Percentiles rank a stretch among this genome's conserved stretches.
phyloP scores from a whole-genome alignment of 2,888 invertebrate species.

The Spodoptera picta region DNA sequence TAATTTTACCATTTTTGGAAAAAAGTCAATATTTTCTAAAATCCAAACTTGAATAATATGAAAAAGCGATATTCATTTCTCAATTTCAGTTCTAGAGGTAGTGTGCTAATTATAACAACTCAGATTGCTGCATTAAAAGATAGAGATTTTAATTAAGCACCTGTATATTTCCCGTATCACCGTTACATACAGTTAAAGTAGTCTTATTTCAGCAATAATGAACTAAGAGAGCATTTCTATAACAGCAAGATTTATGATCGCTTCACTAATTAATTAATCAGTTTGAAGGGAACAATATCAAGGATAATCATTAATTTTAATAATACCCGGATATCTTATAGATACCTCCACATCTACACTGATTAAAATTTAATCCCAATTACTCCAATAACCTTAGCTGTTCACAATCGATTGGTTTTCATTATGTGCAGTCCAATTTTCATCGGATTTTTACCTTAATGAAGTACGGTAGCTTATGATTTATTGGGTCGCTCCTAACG shows the following conservation, averaged over 20 bases:
- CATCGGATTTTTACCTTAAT: constrained; percentile 55
- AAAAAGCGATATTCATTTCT: too few species aligned
- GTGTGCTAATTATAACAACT: too few species aligned
- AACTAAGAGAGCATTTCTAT: too few species aligned
- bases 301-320: constrained; percentile 47
- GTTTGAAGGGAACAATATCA: constrained; percentile 19
- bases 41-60: too few species aligned
- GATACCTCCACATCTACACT: constrained; percentile 30
- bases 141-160: too few species aligned
- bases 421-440: constrained; percentile 47
- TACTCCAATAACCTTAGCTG: constrained; percentile 50
- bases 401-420: constrained; percentile 52
- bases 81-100: too few species aligned
- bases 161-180: too few species aligned
- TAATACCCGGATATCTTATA: constrained; percentile 18
- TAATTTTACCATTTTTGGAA: too few species aligned
- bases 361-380: constrained; percentile 59
- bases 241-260: constrained; percentile 1
- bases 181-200: too few species aligned
- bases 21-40: too few species aligned
- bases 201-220: too few species aligned
- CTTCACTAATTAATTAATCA: constrained; percentile 41
- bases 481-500: constrained; percentile 22
- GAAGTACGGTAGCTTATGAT: constrained; percentile 49
- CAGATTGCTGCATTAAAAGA: too few species aligned